Conservation (phyloP, 2,888 invertebrate species). For the Tenthredo notha region DNA sequence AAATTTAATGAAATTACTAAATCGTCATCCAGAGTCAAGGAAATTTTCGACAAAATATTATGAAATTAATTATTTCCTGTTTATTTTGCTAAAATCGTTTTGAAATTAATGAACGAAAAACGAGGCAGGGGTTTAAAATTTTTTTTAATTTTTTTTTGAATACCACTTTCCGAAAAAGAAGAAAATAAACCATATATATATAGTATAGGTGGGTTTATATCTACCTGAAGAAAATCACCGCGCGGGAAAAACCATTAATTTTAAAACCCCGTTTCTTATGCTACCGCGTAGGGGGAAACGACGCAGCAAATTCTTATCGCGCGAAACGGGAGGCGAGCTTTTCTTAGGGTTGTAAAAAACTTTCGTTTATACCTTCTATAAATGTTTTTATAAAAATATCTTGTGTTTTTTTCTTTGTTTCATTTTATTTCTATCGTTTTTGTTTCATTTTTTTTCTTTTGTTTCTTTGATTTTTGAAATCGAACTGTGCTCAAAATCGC, state of each 20-base stretch:
- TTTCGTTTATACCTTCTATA: background rate
- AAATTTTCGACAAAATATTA: no score
- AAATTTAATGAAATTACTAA: background rate
- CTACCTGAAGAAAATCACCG: background rate
- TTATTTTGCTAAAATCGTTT: no score
- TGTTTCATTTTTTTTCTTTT: background rate
- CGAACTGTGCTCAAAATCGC: background rate
- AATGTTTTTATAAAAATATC: background rate
- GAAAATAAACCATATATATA: background rate
- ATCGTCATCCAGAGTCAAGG: background rate
- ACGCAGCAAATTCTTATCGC: constrained; percentile 39
- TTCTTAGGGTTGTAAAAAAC: background rate
- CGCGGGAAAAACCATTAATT: constrained; percentile 19
- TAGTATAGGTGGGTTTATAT: background rate
- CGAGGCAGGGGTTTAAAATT: no score
- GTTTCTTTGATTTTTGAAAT: background rate
- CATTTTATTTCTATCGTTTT: background rate
- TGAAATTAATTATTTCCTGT: no score
- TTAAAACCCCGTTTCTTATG: background rate
- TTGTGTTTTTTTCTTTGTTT: background rate
- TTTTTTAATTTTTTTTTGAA: no score
- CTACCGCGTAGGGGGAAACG: background rate
- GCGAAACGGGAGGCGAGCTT: background rate
- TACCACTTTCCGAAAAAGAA: background rate
- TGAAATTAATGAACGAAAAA: no score